Conservation (phyloP, 2,888 invertebrate genomes). For the Perizoma flavofasciatum region DNA sequence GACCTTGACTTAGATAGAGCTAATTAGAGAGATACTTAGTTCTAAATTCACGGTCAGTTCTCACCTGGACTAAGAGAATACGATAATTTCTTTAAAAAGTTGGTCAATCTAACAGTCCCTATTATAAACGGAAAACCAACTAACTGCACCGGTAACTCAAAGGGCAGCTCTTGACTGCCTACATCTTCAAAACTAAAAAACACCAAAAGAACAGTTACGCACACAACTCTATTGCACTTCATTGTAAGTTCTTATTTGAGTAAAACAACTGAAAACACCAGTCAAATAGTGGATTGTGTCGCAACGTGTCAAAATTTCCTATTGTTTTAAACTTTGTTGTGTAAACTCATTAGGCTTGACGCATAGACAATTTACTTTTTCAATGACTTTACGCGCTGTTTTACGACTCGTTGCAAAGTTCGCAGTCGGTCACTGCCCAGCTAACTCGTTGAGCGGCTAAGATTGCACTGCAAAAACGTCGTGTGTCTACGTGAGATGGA, state of each 20-base stretch:
- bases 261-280: conserved; percentile 12
- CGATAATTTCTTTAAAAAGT: conserved; percentile 92
- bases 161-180: conserved; percentile 76
- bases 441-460: conserved; percentile 49
- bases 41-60: conserved; percentile 40
- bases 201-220: conserved; percentile 30
- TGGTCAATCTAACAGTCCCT: conserved; percentile 89
- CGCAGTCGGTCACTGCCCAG: conserved; percentile 28
- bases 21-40: too few species aligned
- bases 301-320: conserved; percentile 21
- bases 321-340: conserved; percentile 21
- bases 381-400: conserved; percentile 15
- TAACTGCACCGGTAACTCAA: conserved; percentile 92
- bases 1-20: too few species aligned
- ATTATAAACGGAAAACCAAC: conserved; percentile 93
- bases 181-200: conserved; percentile 39
- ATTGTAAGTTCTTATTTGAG: conserved; percentile 21
- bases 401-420: conserved; percentile 16
- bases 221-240: conserved; percentile 28
- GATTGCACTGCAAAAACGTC: conserved; percentile 54
- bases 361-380: conserved; percentile 13
- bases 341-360: conserved; percentile 17
- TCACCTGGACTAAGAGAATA: conserved; percentile 93
- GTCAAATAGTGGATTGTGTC: conserved; percentile 17
- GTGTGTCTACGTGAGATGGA: conserved; percentile 52